Percentiles rank a stretch among this genome's conserved stretches.
These are phyloP conservation scores for Rattus norvegicus DNA, from an alignment of 2,113 vertebrate species.

Conservation along the genomic window GRCr8 NC_086030.1:35155001-35155500, in stretches of 20 bases:
- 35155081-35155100: background rate
- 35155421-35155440: background rate
- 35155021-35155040: background rate
- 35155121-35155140: too few relatives aligned
- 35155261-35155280: too few relatives aligned
- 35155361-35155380: background rate
- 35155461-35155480: background rate
- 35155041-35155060: background rate
- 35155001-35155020: too few relatives aligned
- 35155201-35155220: background rate
- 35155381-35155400: rapidly evolving
- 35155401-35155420: too few relatives aligned
- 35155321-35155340: too few relatives aligned
- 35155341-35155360: background rate
- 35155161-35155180: too few relatives aligned
- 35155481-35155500: too few relatives aligned
- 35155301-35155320: background rate
- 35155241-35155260: background rate
- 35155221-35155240: too few relatives aligned
- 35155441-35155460: too few relatives aligned
- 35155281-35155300: background rate
- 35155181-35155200: too few relatives aligned
- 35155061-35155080: too few relatives aligned
- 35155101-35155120: background rate
- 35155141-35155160: too few relatives aligned